Evolutionary conservation across 2,797 vertebrate genomes (phyloP).

Genomic region (Microhierax caerulescens): DNA sequence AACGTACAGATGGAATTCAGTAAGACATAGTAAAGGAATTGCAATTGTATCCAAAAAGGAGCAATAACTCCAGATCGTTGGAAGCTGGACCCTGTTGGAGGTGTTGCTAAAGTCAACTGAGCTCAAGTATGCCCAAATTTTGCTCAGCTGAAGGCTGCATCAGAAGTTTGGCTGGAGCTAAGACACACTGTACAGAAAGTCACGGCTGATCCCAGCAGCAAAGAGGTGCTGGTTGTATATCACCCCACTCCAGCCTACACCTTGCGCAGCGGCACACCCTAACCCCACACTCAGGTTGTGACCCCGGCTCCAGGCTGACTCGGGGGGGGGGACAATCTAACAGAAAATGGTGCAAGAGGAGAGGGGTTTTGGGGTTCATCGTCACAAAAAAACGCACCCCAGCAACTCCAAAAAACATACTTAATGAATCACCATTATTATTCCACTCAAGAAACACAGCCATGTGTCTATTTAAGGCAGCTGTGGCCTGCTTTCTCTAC

Average conservation of each 20-base stretch:
- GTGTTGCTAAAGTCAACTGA: neutral
- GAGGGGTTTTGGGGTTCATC: neutral
- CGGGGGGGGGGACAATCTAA: neutral
- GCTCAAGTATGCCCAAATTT: neutral
- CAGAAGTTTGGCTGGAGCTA: neutral
- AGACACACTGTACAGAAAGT: neutral
- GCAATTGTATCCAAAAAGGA: neutral
- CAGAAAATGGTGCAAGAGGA: neutral
- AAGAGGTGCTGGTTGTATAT: neutral
- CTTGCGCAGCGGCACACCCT: neutral
- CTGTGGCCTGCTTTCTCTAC: neutral
- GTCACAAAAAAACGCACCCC: neutral
- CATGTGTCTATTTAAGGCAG: constrained; percentile 10
- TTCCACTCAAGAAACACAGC: neutral
- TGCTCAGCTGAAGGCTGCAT: neutral
- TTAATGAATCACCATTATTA: neutral
- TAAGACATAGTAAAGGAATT: neutral
- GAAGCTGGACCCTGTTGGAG: neutral
- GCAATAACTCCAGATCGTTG: neutral
- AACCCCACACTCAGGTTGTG: neutral
- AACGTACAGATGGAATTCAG: neutral
- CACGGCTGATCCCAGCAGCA: neutral
- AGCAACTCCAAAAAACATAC: neutral
- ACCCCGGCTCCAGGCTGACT: neutral
- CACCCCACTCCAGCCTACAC: neutral